Percentiles rank a stretch among this genome's conserved stretches.
These are phyloP conservation scores for Sebastiscus albofasciatus DNA, from an alignment of 2,797 vertebrate genomes.

Conservation along the genomic window DNA sequence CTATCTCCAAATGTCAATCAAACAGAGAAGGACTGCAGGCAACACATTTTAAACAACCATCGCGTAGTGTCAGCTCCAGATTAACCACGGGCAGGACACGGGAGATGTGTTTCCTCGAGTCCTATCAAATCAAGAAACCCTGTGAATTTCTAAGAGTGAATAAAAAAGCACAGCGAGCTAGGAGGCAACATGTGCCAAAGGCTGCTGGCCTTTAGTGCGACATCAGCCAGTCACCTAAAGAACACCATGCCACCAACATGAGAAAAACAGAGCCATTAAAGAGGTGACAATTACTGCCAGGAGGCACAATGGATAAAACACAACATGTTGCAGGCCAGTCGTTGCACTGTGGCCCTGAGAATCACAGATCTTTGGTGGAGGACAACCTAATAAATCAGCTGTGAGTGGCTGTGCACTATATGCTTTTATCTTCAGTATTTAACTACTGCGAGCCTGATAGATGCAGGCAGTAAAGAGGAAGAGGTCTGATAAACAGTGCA, in stretches of 20 bases:
- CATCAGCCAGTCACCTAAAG: slow-evolving; percentile 5
- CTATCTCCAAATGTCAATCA: slow-evolving; percentile 63
- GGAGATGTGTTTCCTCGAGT: not conserved
- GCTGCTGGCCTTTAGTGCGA: slow-evolving; percentile 5
- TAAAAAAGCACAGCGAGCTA: not conserved
- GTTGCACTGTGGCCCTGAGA: slow-evolving; percentile 60
- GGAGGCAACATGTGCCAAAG: slow-evolving; percentile 7
- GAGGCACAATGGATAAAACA: slow-evolving; percentile 17
- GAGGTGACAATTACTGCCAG: slow-evolving; percentile 39
- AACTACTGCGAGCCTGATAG: slow-evolving; percentile 63
- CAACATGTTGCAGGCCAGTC: slow-evolving; percentile 24
- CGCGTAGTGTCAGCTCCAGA: slow-evolving; percentile 3
- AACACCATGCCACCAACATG: slow-evolving; percentile 14
- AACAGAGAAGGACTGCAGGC: slow-evolving; percentile 34
- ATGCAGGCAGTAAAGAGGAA: slow-evolving; percentile 61
- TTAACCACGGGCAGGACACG: slow-evolving; percentile 1
- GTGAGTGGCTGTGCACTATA: slow-evolving; percentile 38
- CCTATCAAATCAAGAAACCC: slow-evolving; percentile 3
- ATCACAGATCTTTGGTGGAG: slow-evolving; percentile 51
- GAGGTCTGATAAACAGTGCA: slow-evolving; percentile 64
- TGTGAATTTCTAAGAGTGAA: slow-evolving; percentile 16
- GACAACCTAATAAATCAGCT: slow-evolving; percentile 67
- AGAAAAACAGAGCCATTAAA: slow-evolving; percentile 47
- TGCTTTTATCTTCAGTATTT: slow-evolving; percentile 70
- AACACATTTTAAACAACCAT: slow-evolving; percentile 43